Evolutionary conservation across 2,797 vertebrate genomes (phyloP).

Genomic region (Nannoperca australis): DNA sequence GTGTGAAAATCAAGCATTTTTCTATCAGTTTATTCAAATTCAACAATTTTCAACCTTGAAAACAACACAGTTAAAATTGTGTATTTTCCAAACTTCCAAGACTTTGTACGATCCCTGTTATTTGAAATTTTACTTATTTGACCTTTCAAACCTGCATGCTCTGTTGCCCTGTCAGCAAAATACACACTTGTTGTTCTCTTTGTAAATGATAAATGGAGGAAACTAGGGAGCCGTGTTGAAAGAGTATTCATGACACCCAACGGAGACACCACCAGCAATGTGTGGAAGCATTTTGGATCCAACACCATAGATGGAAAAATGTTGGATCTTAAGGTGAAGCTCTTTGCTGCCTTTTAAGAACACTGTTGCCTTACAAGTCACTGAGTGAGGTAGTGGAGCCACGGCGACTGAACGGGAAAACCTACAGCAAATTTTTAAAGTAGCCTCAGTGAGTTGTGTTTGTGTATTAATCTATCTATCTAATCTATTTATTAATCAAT

Average conservation of each 20-base stretch:
- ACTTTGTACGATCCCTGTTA: too few relatives aligned
- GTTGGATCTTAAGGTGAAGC: not conserved
- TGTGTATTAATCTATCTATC: too few relatives aligned
- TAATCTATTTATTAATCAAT: too few relatives aligned
- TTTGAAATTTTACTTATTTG: not conserved
- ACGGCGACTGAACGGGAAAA: not conserved
- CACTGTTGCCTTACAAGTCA: too few relatives aligned
- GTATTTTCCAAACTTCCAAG: too few relatives aligned
- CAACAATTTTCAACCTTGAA: too few relatives aligned
- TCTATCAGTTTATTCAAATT: too few relatives aligned
- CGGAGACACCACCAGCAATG: not conserved
- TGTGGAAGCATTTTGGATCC: not conserved
- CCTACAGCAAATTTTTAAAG: not conserved
- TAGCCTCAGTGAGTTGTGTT: not conserved
- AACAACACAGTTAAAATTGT: too few relatives aligned
- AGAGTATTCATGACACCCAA: not conserved
- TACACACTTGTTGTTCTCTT: not conserved
- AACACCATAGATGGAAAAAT: not conserved
- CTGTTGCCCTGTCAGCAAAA: too few relatives aligned
- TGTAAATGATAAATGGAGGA: not conserved
- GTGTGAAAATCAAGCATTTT: too few relatives aligned
- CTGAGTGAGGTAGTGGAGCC: not conserved
- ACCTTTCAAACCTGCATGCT: not conserved
- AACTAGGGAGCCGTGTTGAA: not conserved
- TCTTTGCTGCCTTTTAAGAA: not conserved